Evolutionary conservation across 2,113 vertebrate genomes (phyloP), one percentile per base, ranked within the genome.

Genomic region (Rhabdornis inornatus): DNA sequence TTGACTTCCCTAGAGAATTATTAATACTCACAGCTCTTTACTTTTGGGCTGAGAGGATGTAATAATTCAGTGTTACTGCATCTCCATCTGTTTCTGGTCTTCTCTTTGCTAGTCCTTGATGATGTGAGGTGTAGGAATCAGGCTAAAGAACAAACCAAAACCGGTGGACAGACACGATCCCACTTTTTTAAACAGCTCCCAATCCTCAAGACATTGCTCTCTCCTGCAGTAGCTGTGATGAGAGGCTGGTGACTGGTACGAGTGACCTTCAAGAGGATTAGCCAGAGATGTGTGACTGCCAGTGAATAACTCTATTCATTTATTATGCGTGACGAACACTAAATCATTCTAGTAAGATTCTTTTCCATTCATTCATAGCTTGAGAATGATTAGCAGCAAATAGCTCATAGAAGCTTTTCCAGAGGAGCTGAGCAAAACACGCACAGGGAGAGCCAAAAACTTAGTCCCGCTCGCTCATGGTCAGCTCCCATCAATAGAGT

Each of bases 231-330:
- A 74, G 53, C 81, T 88, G 79, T 50, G 84, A 68, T 0, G 4
- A 93, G 65, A 94, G 30, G n/a, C 45, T 79, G 84, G 87, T 7
- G 78, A 94, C 79, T 94, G 89, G 82, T 92, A 95, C 74, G 0
- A 95, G 59, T 72, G 85, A 95, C 93, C 88, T 96, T 72, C 42
- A 81, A 60, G 93, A 68, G 63, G 42, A 80, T 84, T 86, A 87
- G 60, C 60, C 76, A 89, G 83, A 68, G 24, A 39, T 49, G 44
- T 69, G 30, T 90, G 78, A 93, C 92, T 89, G 87, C 65, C 90
- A 95, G 91, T 94, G 95, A 90, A 92, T 65, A 74, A 94, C 44
- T 87, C 79, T 69, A 66, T 94, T 94, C 89, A 89, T 91, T 96
- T 83, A 55, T 81, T 88, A 90, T 78, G 60, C 7, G 2, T 25